Conservation (phyloP, 2,888 invertebrate species). For the Diaprepes abbreviatus region DNA sequence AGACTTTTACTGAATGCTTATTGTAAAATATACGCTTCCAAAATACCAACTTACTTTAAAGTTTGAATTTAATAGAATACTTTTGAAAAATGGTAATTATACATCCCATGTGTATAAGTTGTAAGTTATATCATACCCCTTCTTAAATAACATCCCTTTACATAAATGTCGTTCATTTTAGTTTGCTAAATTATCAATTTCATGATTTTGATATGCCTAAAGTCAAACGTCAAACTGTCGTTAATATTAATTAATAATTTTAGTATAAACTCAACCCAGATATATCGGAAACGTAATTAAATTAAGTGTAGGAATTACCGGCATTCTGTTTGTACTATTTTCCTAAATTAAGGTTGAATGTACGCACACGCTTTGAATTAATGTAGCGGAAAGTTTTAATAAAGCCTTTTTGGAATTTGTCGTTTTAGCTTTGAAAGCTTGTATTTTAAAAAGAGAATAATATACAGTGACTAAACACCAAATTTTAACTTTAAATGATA, state of each 20-base stretch:
- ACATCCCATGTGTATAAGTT: no score
- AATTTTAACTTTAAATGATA: no score
- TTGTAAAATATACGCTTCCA: no score
- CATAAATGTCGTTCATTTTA: background rate
- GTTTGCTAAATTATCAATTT: conserved; percentile 1
- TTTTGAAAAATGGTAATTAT: no score
- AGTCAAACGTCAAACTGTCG: conserved; percentile 22
- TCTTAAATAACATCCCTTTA: no score
- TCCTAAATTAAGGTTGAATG: background rate
- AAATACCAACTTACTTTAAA: no score
- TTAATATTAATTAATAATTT: conserved; percentile 33
- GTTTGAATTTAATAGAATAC: no score
- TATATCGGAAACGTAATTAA: conserved; percentile 25
- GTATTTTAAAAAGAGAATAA: no score
- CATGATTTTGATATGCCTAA: conserved; percentile 18
- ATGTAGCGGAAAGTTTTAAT: conserved; percentile 19
- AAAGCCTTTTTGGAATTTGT: background rate
- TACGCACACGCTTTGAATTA: background rate
- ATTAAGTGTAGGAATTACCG: conserved; percentile 21
- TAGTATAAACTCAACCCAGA: conserved; percentile 15
- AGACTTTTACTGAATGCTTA: no score
- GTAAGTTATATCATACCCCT: no score
- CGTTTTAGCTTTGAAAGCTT: background rate
- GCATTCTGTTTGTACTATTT: conserved; percentile 12
- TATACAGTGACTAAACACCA: no score